Percentiles rank a stretch among this genome's conserved stretches.
phyloP scores from a whole-genome alignment of 30 jellyfish, hydroid and myxozoan species.

The Aurelia sp. region DNA sequence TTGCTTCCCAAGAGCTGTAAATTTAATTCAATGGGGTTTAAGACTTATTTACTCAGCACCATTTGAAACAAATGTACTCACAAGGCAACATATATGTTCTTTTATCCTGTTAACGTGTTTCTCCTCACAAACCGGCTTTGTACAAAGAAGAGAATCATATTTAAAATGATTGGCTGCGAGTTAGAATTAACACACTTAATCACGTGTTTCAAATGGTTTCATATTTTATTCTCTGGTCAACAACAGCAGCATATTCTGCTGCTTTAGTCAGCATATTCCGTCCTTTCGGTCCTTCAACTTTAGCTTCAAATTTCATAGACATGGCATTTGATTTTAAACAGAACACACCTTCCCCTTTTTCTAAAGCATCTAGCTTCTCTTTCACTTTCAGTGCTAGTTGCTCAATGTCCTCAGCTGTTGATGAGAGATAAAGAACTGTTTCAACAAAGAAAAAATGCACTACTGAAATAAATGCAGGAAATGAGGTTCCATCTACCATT shows the following conservation, averaged over 20 bases:
- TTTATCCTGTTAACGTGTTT: conserved; percentile 66
- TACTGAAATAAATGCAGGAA: no score
- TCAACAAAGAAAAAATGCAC: no score
- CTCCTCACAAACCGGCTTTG: conserved; percentile 16
- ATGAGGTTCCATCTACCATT: no score
- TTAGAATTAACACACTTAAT: conserved; percentile 37
- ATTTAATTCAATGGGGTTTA: neutral
- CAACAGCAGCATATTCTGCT: neutral
- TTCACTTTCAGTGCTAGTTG: conserved; percentile 77
- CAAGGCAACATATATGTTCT: conserved; percentile 15
- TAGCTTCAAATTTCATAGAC: neutral
- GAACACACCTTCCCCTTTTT: conserved; percentile 71
- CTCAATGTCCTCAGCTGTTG: conserved; percentile 87
- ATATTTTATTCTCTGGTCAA: no score
- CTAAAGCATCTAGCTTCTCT: conserved; percentile 60
- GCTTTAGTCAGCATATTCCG: neutral
- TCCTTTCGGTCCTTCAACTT: neutral
- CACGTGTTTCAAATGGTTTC: conserved; percentile 23
- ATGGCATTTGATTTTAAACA: neutral
- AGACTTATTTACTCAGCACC: neutral
- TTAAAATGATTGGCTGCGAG: conserved; percentile 46
- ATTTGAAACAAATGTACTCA: conserved; percentile 38
- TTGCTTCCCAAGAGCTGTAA: conserved; percentile 7
- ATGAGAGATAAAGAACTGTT: neutral
- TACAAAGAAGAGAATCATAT: conserved; percentile 32